These are phyloP conservation scores for Chloroclysta siterata DNA, from an alignment of 2,888 invertebrate genomes.

Conservation along the genomic window DNA sequence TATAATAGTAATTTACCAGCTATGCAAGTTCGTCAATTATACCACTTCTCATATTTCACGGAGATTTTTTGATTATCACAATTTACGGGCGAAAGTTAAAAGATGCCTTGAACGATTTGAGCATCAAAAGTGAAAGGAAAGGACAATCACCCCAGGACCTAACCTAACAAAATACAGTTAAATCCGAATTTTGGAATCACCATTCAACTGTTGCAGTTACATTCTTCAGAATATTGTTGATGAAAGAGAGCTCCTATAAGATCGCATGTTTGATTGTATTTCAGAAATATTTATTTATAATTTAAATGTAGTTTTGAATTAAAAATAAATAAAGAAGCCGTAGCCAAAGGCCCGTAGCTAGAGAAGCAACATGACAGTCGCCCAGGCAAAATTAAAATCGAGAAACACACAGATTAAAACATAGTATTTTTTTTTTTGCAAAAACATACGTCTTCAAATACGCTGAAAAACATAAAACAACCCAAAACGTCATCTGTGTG, in stretches of 20 bases:
- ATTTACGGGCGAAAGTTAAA: slow-evolving; percentile 27
- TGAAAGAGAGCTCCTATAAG: slow-evolving; percentile 2
- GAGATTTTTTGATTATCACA: slow-evolving; percentile 8
- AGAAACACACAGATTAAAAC: no score
- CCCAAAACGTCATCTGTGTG: no score
- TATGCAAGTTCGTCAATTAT: no score
- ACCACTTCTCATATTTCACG: slow-evolving; percentile 6
- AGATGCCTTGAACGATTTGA: slow-evolving; percentile 20
- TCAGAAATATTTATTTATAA: background rate
- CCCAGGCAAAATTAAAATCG: no score
- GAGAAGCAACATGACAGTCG: no score
- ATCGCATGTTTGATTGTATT: background rate
- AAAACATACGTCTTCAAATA: no score
- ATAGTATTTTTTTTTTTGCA: no score
- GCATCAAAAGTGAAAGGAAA: slow-evolving; percentile 24
- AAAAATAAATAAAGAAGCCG: no score
- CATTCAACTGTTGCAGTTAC: background rate
- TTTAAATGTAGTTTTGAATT: slow-evolving; percentile 4
- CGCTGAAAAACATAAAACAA: no score
- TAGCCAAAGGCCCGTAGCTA: no score
- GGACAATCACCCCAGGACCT: slow-evolving; percentile 23
- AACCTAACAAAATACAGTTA: slow-evolving; percentile 21
- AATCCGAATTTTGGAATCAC: slow-evolving; percentile 17
- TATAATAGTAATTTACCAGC: no score
- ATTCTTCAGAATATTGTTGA: slow-evolving; percentile 11